Evolutionary conservation across 2,888 invertebrate species (phyloP).

Genomic region (Phengaris alcon): DNA sequence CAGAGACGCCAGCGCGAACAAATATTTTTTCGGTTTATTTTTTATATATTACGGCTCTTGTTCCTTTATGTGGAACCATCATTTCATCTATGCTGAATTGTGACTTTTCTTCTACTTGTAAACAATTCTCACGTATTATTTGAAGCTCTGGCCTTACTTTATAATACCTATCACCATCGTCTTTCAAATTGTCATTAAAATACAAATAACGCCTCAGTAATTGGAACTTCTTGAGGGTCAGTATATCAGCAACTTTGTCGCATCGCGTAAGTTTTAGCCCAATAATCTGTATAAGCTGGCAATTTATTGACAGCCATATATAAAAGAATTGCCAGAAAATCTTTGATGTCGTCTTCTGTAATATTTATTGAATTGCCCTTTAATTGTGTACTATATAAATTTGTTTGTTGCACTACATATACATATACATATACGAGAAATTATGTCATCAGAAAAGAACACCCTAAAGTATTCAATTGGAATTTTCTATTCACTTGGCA

Average conservation of each 20-base stretch:
- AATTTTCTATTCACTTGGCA: constrained; percentile 20
- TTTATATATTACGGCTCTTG: constrained; percentile 43
- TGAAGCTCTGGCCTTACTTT: constrained; percentile 35
- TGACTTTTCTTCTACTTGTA: constrained; percentile 35
- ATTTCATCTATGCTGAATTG: constrained; percentile 38
- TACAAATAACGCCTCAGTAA: constrained; percentile 21
- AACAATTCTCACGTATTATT: constrained; percentile 35
- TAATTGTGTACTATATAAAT: constrained; percentile 31
- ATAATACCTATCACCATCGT: constrained; percentile 37
- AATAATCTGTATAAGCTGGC: constrained; percentile 28
- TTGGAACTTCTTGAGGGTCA: constrained; percentile 26
- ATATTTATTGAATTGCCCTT: background rate
- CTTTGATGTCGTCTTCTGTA: constrained; percentile 34
- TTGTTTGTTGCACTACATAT: constrained; percentile 30
- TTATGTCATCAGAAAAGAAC: constrained; percentile 32
- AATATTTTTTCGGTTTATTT: constrained; percentile 41
- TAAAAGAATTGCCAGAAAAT: constrained; percentile 33
- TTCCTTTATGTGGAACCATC: constrained; percentile 45
- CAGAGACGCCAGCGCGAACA: constrained; percentile 7
- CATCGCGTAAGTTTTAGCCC: too few relatives aligned
- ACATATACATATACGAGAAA: too few relatives aligned
- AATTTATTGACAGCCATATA: constrained; percentile 31
- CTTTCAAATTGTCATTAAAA: constrained; percentile 28
- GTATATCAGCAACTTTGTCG: constrained; percentile 24
- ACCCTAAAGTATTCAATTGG: constrained; percentile 30